phyloP scores from a whole-genome alignment of 1,140 invertebrate species.

The Penaeus japonicus region DNA sequence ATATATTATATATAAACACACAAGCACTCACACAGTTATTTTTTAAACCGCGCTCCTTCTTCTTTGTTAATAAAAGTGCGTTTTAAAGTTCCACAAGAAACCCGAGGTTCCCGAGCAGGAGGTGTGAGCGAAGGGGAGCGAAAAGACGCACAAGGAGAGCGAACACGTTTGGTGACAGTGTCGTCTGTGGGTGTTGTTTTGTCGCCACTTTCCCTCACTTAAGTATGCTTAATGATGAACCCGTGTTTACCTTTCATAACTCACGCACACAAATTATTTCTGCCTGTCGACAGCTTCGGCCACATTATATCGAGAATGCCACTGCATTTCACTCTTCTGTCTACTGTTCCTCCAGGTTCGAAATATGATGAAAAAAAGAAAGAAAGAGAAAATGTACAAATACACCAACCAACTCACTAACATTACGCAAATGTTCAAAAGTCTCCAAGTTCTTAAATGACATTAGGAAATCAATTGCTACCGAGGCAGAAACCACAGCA shows the following conservation, averaged over 20 bases:
- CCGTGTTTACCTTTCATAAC: conserved; percentile 42
- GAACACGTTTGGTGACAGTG: not conserved
- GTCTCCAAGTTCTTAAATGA: not conserved
- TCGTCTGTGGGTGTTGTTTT: not conserved
- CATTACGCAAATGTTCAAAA: not conserved
- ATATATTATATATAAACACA: too few species aligned
- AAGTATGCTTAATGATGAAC: conserved; percentile 33
- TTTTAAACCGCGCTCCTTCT: too few species aligned
- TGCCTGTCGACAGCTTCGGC: not conserved
- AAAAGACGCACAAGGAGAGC: not conserved
- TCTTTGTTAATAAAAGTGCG: not conserved
- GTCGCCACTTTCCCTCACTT: conserved; percentile 26
- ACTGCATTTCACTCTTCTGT: not conserved
- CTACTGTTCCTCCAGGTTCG: too few species aligned
- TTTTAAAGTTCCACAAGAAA: not conserved
- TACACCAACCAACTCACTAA: not conserved
- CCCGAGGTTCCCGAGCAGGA: not conserved
- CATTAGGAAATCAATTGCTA: not conserved
- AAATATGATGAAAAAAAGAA: too few species aligned
- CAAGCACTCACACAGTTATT: too few species aligned
- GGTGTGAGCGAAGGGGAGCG: not conserved
- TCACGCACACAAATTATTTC: conserved; percentile 20
- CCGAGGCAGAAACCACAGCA: not conserved
- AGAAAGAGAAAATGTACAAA: not conserved
- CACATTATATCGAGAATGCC: not conserved